These are phyloP conservation scores for Plectrocnemia conspersa DNA, from an alignment of 1,140 invertebrate species.

Conservation along the genomic window DNA sequence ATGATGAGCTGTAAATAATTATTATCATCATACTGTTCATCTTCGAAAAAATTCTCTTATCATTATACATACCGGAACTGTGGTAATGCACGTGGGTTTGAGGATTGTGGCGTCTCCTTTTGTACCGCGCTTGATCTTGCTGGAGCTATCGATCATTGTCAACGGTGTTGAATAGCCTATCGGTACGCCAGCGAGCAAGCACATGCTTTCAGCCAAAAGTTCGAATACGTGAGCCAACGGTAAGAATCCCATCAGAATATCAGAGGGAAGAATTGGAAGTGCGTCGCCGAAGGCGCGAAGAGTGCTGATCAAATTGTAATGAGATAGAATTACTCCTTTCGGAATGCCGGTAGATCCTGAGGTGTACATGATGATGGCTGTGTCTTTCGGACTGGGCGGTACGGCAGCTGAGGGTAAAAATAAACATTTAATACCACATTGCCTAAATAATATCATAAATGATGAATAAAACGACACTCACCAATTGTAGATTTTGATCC, in stretches of 20 bases:
- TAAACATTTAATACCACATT: constrained; percentile 2
- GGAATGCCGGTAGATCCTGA: constrained; percentile 90
- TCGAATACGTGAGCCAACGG: constrained; percentile 98
- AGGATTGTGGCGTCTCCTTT: constrained; percentile 88
- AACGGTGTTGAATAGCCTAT: constrained; percentile 95
- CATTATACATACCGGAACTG: constrained; percentile 76
- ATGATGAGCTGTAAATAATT: constrained; percentile 72
- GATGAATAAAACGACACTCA: constrained; percentile 34
- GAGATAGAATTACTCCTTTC: constrained; percentile 81
- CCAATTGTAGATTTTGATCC: constrained; percentile 44
- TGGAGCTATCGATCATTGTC: constrained; percentile 92
- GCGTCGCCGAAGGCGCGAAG: constrained; percentile 83
- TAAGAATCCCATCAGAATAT: constrained; percentile 91
- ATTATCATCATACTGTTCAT: background rate
- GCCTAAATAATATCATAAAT: constrained; percentile 15
- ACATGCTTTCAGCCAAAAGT: constrained; percentile 73
- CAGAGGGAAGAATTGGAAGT: constrained; percentile 64
- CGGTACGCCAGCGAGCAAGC: constrained; percentile 71
- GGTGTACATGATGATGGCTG: constrained; percentile 95
- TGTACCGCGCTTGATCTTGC: constrained; percentile 90
- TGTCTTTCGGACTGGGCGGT: constrained; percentile 66
- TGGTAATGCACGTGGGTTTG: constrained; percentile 88
- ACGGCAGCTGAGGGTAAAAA: constrained; percentile 44
- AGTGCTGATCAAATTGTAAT: constrained; percentile 85
- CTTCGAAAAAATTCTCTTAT: constrained; percentile 21